Conservation (phyloP, 2,888 invertebrate species). For the Siphlonurus alternatus region DNA sequence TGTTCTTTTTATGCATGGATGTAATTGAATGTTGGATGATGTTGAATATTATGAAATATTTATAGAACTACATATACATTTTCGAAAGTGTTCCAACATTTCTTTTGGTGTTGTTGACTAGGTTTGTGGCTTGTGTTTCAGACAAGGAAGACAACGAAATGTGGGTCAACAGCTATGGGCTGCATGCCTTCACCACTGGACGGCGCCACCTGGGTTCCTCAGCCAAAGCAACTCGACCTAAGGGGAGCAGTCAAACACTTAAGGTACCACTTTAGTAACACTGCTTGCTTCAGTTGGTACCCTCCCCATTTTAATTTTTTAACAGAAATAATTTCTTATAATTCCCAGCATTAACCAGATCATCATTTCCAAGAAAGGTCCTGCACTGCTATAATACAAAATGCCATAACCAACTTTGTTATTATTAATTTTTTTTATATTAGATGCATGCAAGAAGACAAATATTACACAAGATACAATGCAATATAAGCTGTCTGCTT, state of each 20-base stretch:
- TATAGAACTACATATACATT: too few relatives aligned
- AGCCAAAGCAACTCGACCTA: conserved; percentile 38
- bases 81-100: too few relatives aligned
- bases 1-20: too few relatives aligned
- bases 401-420: neutral
- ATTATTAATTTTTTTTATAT: neutral
- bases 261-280: conserved; percentile 29
- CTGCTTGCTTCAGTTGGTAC: neutral
- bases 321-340: neutral
- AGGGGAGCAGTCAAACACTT: conserved; percentile 48
- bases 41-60: too few relatives aligned
- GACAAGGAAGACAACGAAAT: conserved; percentile 23
- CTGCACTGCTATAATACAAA: neutral
- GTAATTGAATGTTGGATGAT: too few relatives aligned
- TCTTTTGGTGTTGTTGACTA: too few relatives aligned
- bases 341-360: neutral
- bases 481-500: conserved; percentile 10
- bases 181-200: conserved; percentile 54
- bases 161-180: conserved; percentile 43
- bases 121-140: conserved; percentile 4
- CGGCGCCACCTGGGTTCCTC: conserved; percentile 39
- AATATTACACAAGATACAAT: neutral
- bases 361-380: neutral
- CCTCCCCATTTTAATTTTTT: conserved; percentile 9
- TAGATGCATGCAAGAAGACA: neutral